Evolutionary conservation across 2,113 vertebrate species (phyloP).

Genomic region (Misgurnus mizolepis): DNA sequence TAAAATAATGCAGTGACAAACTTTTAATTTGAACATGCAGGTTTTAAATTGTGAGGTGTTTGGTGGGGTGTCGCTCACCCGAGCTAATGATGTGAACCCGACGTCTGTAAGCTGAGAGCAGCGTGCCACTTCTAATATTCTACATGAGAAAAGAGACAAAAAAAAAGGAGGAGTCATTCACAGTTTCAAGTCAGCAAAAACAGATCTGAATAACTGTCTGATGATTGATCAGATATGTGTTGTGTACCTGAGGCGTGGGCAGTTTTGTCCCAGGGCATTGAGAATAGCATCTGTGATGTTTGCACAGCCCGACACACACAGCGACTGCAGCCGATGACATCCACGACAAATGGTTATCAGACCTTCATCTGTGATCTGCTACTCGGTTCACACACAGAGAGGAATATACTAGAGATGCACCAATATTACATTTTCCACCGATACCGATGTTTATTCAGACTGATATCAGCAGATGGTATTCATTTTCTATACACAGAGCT

Average conservation of each 20-base stretch:
- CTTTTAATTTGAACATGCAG: too few species aligned
- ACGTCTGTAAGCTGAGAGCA: constrained; percentile 97
- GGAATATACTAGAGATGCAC: not conserved
- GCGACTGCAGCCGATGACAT: constrained; percentile 93
- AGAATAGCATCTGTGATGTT: constrained; percentile 98
- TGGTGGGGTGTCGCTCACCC: constrained; percentile 76
- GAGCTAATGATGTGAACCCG: constrained; percentile 94
- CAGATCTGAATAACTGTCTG: too few species aligned
- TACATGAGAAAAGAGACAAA: constrained; percentile 61
- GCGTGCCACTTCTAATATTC: constrained; percentile 96
- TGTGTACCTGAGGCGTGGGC: constrained; percentile 87
- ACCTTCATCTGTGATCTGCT: constrained; percentile 99
- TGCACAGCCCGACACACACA: constrained; percentile 95
- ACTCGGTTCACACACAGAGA: constrained; percentile 56
- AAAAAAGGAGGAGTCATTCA: not conserved
- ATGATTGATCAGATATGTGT: not conserved
- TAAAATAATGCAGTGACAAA: too few species aligned
- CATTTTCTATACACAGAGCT: too few species aligned
- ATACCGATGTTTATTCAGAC: too few species aligned
- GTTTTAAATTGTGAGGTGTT: not conserved
- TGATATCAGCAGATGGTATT: too few species aligned
- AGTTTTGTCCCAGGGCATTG: constrained; percentile 96
- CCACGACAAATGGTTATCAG: constrained; percentile 98
- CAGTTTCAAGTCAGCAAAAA: not conserved
- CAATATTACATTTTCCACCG: too few species aligned